Conservation (phyloP, 2,797 vertebrate species). For the Xiphorhynchus erythropygius region DNA sequence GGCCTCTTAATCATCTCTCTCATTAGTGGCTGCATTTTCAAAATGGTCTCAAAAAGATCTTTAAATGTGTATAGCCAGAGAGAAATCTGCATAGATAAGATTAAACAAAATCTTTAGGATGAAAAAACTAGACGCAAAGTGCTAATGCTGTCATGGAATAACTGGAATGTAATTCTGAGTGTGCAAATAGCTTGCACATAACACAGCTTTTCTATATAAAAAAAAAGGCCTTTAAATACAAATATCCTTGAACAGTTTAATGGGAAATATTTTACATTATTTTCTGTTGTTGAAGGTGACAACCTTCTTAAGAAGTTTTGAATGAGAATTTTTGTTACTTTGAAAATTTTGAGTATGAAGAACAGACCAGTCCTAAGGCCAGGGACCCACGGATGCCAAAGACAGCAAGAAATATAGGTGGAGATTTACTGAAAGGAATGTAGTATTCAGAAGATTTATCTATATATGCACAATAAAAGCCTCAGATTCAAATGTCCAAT, state of each 20-base stretch:
- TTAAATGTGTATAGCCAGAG: background rate
- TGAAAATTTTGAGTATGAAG: background rate
- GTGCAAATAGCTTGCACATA: background rate
- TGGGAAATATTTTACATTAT: background rate
- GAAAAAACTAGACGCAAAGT: background rate
- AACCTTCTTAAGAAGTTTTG: background rate
- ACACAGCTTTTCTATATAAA: background rate
- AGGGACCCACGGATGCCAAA: background rate
- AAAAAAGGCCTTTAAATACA: background rate
- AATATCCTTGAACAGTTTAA: background rate
- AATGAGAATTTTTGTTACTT: background rate
- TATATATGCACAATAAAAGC: background rate
- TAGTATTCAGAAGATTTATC: background rate
- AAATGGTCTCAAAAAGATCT: conserved; percentile 4
- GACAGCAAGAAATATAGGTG: background rate
- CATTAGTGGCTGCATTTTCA: conserved; percentile 34
- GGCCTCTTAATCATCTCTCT: conserved; percentile 34
- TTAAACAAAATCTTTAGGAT: background rate
- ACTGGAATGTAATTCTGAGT: background rate
- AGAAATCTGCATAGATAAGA: background rate
- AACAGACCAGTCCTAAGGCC: background rate
- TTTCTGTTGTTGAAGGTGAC: background rate
- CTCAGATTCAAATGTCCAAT: background rate
- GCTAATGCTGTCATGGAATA: background rate
- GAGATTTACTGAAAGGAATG: background rate